Evolutionary conservation across 2,797 vertebrate genomes (phyloP).

Genomic region (Cygnus olor): DNA sequence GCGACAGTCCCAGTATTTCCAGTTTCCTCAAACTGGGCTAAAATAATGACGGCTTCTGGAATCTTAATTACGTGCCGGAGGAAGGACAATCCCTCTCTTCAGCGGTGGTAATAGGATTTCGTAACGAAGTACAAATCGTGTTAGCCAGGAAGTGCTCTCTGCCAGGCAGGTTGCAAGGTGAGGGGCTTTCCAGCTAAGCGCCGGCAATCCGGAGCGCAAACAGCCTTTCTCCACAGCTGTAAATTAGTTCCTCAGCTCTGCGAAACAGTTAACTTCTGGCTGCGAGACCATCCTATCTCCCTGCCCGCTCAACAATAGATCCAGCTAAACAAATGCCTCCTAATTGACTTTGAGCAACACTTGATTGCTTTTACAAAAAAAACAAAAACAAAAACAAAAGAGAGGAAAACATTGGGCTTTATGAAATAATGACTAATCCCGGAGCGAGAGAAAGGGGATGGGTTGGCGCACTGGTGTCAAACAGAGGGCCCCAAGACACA

Average conservation of each 20-base stretch:
- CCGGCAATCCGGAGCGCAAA: conserved; percentile 53
- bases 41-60: neutral
- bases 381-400: conserved; percentile 69
- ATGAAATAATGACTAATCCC: conserved; percentile 75
- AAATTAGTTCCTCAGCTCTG: conserved; percentile 51
- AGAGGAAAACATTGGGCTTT: conserved; percentile 68
- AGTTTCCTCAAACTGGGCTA: neutral
- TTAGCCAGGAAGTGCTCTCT: neutral
- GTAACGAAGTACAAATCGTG: neutral
- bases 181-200: conserved; percentile 28
- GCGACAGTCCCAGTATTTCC: neutral
- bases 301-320: conserved; percentile 51
- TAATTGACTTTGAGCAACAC: conserved; percentile 72
- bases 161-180: neutral
- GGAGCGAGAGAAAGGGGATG: conserved; percentile 59
- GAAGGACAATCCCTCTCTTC: conserved; percentile 8
- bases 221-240: conserved; percentile 29
- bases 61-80: conserved; percentile 22
- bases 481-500: conserved; percentile 42
- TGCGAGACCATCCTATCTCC: conserved; percentile 54
- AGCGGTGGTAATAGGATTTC: neutral
- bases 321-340: conserved; percentile 66
- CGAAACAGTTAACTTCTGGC: conserved; percentile 53
- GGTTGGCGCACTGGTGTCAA: conserved; percentile 56
- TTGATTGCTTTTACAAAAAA: conserved; percentile 69